Evolutionary conservation across 2,113 vertebrate species (phyloP).

Genomic region (Eretmochelys imbricata): DNA sequence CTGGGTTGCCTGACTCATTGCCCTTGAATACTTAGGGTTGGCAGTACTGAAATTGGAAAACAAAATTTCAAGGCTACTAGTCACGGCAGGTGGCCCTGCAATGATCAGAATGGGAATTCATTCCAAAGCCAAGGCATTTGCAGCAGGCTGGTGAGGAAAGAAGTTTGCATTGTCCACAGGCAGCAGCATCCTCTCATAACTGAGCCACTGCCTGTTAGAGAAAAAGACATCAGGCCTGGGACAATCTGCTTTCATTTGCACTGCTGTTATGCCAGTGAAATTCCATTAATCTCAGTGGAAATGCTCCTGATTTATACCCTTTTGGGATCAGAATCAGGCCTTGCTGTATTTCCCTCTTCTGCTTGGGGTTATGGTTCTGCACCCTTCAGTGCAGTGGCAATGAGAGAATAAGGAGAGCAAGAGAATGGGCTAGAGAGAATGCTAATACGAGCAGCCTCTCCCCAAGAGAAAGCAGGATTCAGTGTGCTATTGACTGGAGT

Average conservation of each 20-base stretch:
- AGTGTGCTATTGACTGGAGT: neutral
- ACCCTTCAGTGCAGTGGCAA: neutral
- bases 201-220: neutral
- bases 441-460: neutral
- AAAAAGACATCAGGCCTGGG: slow-evolving; percentile 53
- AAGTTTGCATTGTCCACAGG: fast-evolving
- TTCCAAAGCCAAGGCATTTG: fast-evolving
- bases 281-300: neutral
- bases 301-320: slow-evolving; percentile 59
- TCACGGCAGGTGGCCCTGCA: neutral
- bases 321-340: neutral
- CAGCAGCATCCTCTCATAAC: fast-evolving
- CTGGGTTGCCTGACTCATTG: neutral
- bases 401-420: neutral
- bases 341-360: neutral
- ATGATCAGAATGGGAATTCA: too few relatives aligned
- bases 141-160: neutral
- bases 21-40: neutral
- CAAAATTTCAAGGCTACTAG: neutral
- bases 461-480: neutral
- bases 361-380: neutral
- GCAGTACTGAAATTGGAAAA: neutral
- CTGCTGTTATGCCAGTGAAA: slow-evolving; percentile 15
- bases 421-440: neutral
- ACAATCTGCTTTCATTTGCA: neutral